Evolutionary conservation across 2,113 vertebrate species (phyloP).

Genomic region (Dicrurus megarhynchus): DNA sequence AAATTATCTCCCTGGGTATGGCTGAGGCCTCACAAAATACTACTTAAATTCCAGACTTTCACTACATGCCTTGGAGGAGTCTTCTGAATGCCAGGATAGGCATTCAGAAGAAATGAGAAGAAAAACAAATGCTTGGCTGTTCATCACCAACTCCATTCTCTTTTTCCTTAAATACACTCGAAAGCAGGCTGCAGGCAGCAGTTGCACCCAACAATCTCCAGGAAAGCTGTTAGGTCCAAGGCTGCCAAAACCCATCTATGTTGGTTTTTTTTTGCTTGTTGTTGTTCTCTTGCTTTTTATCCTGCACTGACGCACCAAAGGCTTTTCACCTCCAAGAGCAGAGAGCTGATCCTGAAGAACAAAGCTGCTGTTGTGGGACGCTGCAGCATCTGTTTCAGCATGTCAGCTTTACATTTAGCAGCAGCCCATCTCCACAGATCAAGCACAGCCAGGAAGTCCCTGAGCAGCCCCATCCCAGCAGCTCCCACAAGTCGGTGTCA

Average conservation of each 20-base stretch:
- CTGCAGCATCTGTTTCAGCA: conserved; percentile 33
- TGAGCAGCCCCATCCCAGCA: neutral
- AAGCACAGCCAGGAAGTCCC: neutral
- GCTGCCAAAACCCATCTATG: neutral
- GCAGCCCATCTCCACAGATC: neutral
- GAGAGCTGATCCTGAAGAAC: neutral
- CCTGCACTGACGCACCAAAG: neutral
- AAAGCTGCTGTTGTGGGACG: conserved; percentile 21
- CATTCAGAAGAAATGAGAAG: neutral
- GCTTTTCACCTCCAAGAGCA: neutral
- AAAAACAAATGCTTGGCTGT: neutral
- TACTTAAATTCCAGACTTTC: neutral
- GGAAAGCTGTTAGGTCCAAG: neutral
- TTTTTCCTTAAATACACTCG: conserved; percentile 3
- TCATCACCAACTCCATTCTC: neutral
- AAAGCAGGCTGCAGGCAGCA: conserved; percentile 12
- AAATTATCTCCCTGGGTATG: neutral
- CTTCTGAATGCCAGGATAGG: neutral
- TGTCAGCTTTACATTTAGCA: conserved; percentile 36
- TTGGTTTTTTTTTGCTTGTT: neutral
- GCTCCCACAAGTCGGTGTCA: neutral
- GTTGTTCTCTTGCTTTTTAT: neutral
- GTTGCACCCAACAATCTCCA: neutral
- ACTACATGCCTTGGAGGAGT: neutral
- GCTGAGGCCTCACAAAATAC: neutral